These are phyloP conservation scores for Macrosiphum euphorbiae DNA, from an alignment of 2,888 invertebrate species.

Conservation along the genomic window DNA sequence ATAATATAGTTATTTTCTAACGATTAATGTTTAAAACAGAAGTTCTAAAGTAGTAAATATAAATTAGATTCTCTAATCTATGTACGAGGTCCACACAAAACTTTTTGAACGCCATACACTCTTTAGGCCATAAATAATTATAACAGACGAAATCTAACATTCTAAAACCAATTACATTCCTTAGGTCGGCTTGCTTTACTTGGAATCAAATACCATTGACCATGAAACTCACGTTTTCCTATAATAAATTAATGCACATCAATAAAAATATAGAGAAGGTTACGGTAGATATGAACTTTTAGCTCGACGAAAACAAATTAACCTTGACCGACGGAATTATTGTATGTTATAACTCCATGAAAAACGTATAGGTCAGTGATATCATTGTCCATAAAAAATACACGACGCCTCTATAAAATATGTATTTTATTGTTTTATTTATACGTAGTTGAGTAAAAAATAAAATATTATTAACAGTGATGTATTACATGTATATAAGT, in stretches of 20 bases:
- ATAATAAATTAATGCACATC: not conserved
- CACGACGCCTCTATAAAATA: not conserved
- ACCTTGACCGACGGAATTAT: constrained; percentile 28
- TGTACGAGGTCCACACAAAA: not conserved
- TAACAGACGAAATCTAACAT: not conserved
- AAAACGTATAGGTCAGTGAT: not conserved
- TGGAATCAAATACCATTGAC: not conserved
- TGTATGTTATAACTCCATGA: not conserved
- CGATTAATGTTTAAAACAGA: not conserved
- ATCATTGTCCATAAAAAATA: not conserved
- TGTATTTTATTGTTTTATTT: not conserved
- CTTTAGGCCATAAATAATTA: not conserved
- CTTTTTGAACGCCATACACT: not conserved
- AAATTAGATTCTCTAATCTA: not conserved
- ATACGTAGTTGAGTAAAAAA: not conserved
- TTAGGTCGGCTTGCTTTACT: not conserved
- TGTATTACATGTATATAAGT: not conserved
- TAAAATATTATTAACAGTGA: not conserved
- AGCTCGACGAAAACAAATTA: constrained; percentile 3
- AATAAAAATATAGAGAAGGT: not conserved
- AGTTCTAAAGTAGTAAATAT: not conserved
- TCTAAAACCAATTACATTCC: not conserved
- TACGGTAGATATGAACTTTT: not conserved
- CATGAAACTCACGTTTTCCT: not conserved
- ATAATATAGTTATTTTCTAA: not conserved